These are phyloP conservation scores for Hydrotaea cyrtoneurina DNA, from an alignment of 2,888 invertebrate species.

Conservation along the genomic window DNA sequence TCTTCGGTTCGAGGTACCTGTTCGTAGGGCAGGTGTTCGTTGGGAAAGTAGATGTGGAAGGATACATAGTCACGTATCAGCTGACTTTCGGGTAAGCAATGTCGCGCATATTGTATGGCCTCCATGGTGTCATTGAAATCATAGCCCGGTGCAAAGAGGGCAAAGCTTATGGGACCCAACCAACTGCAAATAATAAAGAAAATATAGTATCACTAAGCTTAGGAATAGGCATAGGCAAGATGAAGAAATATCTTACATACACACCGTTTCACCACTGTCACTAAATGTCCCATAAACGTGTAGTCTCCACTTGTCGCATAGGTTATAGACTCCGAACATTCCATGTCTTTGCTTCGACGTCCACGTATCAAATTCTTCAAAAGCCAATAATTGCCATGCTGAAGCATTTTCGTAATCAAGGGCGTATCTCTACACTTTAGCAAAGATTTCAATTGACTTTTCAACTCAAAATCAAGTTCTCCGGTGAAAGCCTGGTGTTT, in stretches of 20 bases:
- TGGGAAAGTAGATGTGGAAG: constrained; percentile 84
- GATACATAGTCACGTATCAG: constrained; percentile 81
- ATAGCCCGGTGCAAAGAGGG: constrained; percentile 83
- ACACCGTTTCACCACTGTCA: constrained; percentile 81
- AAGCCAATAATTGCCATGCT: constrained; percentile 81
- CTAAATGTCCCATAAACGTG: constrained; percentile 85
- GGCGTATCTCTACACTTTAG: constrained; percentile 67
- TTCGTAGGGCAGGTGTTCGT: constrained; percentile 82
- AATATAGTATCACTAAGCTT: constrained; percentile 52
- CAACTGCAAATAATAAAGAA: constrained; percentile 76
- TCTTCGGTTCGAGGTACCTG: constrained; percentile 52
- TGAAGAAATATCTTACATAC: constrained; percentile 40
- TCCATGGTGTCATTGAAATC: constrained; percentile 83
- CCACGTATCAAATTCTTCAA: constrained; percentile 83
- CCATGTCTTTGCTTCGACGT: constrained; percentile 77
- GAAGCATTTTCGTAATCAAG: constrained; percentile 66
- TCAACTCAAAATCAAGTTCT: too few relatives aligned
- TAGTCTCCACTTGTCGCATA: constrained; percentile 86
- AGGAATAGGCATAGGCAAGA: too few relatives aligned
- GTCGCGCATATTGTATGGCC: constrained; percentile 82
- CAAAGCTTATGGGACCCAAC: constrained; percentile 84
- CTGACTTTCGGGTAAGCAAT: constrained; percentile 79
- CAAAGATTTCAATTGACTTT: background rate
- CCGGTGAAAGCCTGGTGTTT: too few relatives aligned
- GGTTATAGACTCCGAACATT: constrained; percentile 84